Evolutionary conservation across 92 coral and sea anemone species (phyloP).

Genomic region (Ricordea florida): DNA sequence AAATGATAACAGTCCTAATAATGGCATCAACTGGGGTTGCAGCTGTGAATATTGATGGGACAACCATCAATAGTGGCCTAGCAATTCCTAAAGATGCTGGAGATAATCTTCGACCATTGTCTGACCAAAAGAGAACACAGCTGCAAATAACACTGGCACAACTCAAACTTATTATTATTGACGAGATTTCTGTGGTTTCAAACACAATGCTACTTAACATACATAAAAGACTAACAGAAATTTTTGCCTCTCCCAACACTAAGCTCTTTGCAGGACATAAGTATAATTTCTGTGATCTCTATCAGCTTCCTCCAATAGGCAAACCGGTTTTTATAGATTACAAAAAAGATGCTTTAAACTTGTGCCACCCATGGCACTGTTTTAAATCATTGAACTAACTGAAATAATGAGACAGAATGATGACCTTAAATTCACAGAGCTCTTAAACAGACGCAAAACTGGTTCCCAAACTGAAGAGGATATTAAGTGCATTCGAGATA

Average conservation of each 20-base stretch:
- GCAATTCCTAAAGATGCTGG: slow-evolving; percentile 58
- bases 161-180: slow-evolving; percentile 50
- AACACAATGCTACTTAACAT: slow-evolving; percentile 56
- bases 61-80: slow-evolving; percentile 63
- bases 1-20: slow-evolving; percentile 52
- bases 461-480: no score
- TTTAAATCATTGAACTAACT: no score
- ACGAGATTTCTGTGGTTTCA: slow-evolving; percentile 66
- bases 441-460: no score
- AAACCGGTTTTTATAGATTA: slow-evolving; percentile 40
- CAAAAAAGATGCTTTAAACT: slow-evolving; percentile 34
- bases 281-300: slow-evolving; percentile 50
- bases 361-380: no score
- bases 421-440: no score
- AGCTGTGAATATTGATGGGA: slow-evolving; percentile 54
- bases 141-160: slow-evolving; percentile 41
- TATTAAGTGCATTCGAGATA: slow-evolving; percentile 13
- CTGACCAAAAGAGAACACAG: slow-evolving; percentile 61
- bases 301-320: slow-evolving; percentile 58
- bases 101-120: slow-evolving; percentile 53
- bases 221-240: slow-evolving; percentile 60
- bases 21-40: slow-evolving; percentile 72
- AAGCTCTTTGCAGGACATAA: slow-evolving; percentile 48
- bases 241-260: slow-evolving; percentile 54
- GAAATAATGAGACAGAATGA: no score